phyloP scores from a whole-genome alignment of 2,113 vertebrate species.

The Erythrocercus mccallii region DNA sequence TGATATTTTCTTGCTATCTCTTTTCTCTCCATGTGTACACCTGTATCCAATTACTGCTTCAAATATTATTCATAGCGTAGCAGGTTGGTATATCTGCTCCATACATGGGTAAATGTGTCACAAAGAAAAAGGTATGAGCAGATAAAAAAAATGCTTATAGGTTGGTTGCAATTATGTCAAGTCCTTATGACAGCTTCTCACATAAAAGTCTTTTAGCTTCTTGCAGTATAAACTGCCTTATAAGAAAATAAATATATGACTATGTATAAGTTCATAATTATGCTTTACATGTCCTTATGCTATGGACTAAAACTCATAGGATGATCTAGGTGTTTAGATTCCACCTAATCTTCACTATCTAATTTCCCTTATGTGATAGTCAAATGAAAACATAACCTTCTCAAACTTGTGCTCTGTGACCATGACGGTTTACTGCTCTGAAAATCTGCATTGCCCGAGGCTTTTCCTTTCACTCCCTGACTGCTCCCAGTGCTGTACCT shows the following conservation, averaged over 20 bases:
- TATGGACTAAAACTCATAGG: neutral
- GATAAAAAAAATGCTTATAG: neutral
- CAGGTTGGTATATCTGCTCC: neutral
- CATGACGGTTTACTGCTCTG: neutral
- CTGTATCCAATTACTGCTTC: neutral
- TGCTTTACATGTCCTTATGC: neutral
- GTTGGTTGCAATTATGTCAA: neutral
- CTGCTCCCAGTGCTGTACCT: neutral
- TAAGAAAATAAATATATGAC: neutral
- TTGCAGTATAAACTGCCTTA: neutral
- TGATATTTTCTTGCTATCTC: neutral
- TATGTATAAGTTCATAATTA: neutral
- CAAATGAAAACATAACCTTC: neutral
- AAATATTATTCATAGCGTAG: neutral
- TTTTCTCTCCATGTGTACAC: neutral
- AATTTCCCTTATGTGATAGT: neutral
- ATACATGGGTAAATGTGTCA: neutral
- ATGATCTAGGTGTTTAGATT: neutral
- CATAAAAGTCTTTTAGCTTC: neutral
- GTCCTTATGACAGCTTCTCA: neutral
- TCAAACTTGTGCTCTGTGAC: neutral
- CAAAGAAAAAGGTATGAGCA: neutral
- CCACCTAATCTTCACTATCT: neutral
- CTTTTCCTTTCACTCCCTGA: neutral
- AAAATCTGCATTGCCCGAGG: neutral